Percentiles rank a stretch among this genome's conserved stretches.
Conservation (phyloP, 2,888 invertebrate genomes). For the Myathropa florea region DNA sequence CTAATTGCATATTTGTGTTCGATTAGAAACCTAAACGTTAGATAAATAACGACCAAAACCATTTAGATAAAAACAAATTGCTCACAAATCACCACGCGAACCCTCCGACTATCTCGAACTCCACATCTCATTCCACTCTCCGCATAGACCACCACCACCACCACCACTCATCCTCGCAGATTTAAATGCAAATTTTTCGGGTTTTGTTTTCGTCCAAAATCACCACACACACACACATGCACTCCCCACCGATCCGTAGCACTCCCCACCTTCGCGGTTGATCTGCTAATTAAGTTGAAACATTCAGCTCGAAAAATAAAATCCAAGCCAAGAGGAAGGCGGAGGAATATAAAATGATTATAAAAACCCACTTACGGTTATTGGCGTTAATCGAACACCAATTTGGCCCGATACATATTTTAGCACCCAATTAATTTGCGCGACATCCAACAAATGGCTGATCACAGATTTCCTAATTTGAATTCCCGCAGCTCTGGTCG, state of each 20-base stretch:
- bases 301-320: constrained; percentile 45
- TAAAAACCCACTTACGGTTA: constrained; percentile 57
- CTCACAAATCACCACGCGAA: constrained; percentile 22
- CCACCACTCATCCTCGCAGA: constrained; percentile 24
- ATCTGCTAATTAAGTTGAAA: constrained; percentile 48
- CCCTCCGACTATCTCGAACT: neutral
- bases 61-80: constrained; percentile 56
- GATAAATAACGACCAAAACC: constrained; percentile 43
- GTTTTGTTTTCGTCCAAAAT: neutral
- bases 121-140: neutral
- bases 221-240: neutral
- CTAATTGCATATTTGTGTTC: constrained; percentile 31
- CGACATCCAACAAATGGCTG: constrained; percentile 60
- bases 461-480: constrained; percentile 46
- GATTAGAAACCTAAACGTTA: constrained; percentile 37
- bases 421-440: constrained; percentile 63
- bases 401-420: constrained; percentile 61
- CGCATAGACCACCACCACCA: constrained; percentile 12
- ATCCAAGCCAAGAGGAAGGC: constrained; percentile 5
- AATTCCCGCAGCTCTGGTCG: constrained; percentile 11
- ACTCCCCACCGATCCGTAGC: neutral
- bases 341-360: constrained; percentile 15
- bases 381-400: constrained; percentile 61
- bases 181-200: constrained; percentile 35
- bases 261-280: neutral